Base-by-base conservation (phyloP, 2,888 invertebrate genomes). In the Chaetoderma sp. region DNA sequence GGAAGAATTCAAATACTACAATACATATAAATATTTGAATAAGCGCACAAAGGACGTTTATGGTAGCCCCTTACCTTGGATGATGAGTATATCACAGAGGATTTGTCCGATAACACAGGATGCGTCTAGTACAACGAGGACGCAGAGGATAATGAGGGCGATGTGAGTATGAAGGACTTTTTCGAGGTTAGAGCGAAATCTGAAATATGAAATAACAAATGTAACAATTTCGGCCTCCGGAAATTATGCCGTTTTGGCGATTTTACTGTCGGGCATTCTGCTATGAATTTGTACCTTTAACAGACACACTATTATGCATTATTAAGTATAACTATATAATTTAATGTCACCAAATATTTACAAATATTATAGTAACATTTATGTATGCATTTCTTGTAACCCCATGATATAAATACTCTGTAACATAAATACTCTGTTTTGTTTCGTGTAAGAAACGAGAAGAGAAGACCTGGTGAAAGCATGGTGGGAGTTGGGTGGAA, bases 31-130 rank as follows among this genome's bases (percentile, higher is more conserved):
- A n/a, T n/a, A n/a, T n/a, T n/a, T n/a, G n/a, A n/a, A n/a, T n/a
- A n/a, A n/a, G n/a, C n/a, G n/a, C n/a, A n/a, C n/a, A n/a, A n/a
- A n/a, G n/a, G n/a, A n/a, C n/a, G n/a, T n/a, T n/a, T n/a, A n/a
- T n/a, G n/a, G n/a, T n/a, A n/a, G n/a, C n/a, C 28, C 50, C 68
- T 25, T 56, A 80, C 79, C 79, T 68, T 77, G 72, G 75, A 80
- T 79, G n/a, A 79, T 81, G 25, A 78, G 75, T 21, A 81, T 78
- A 66, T 79, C 81, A 64, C 78, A 78, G 30, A 81, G 78, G 50
- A 81, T 75, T 39, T 79, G 78, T 18, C 79, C 79, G 8, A 76
- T 75, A 2, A 77, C 78, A 70, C 78, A 78, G 2, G 76, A 65
- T n/a, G 78, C 77, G 50, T 79, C 80, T 39, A 80, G 47, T 39